Evolutionary conservation across 2,113 vertebrate genomes (phyloP).

Genomic region (Cranoglanis bouderius): DNA sequence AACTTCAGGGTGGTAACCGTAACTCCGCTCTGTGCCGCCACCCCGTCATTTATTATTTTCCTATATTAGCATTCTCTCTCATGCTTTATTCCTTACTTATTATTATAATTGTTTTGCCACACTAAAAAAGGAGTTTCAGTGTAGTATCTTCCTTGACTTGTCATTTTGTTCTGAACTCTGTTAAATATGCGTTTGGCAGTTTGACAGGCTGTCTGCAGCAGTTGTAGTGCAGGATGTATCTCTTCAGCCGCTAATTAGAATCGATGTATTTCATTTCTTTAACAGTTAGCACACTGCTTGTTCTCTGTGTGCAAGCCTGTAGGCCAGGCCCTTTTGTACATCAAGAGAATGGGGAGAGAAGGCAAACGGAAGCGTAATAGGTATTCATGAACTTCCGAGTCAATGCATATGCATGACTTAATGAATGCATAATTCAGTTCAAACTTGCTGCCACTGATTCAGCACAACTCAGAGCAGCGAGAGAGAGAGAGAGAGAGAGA

Average conservation of each 20-base stretch:
- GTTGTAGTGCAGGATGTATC: conserved; percentile 31
- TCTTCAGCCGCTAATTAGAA: conserved; percentile 51
- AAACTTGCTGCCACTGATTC: conserved; percentile 50
- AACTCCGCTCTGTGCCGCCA: neutral
- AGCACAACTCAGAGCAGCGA: conserved; percentile 30
- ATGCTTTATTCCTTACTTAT: neutral
- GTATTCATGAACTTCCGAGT: conserved; percentile 58
- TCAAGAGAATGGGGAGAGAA: conserved; percentile 42
- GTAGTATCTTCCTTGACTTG: neutral
- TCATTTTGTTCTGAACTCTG: conserved; percentile 4
- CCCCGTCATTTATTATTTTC: neutral
- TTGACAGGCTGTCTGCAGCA: conserved; percentile 24
- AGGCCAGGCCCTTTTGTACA: conserved; percentile 51
- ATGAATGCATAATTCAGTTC: conserved; percentile 55
- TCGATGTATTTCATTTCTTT: conserved; percentile 47
- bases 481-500: neutral
- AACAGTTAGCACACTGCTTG: conserved; percentile 48
- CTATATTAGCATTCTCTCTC: neutral
- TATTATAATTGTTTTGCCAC: neutral
- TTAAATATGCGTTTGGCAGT: conserved; percentile 1
- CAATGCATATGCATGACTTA: conserved; percentile 58
- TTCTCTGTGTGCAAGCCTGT: conserved; percentile 45
- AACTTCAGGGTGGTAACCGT: neutral
- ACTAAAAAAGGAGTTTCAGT: neutral
- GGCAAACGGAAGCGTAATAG: conserved; percentile 51